These are phyloP conservation scores for Agrilus biguttatus DNA, from an alignment of 2,888 invertebrate species.

Conservation along the genomic window DNA sequence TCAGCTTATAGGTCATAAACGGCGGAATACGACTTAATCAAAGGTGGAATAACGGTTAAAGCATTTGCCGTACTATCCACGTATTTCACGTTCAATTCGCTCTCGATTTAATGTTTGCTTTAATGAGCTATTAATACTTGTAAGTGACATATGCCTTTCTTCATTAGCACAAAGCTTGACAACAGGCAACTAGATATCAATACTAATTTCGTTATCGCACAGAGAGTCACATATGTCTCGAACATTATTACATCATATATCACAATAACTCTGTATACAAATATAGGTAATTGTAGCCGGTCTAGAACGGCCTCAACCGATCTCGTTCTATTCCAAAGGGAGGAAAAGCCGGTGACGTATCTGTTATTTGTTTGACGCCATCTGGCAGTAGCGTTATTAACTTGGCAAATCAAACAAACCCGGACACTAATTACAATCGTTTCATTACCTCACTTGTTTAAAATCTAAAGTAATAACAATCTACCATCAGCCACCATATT, in stretches of 20 bases:
- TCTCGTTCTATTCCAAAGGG: slow-evolving; percentile 11
- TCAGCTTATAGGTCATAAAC: too few species aligned
- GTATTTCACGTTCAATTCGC: too few species aligned
- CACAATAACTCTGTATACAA: slow-evolving; percentile 24
- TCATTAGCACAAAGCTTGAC: slow-evolving; percentile 24
- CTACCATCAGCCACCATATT: neutral
- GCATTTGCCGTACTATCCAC: too few species aligned
- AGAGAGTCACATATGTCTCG: slow-evolving; percentile 31
- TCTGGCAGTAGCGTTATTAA: slow-evolving; percentile 36
- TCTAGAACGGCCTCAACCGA: slow-evolving; percentile 13
- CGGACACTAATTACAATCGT: slow-evolving; percentile 32
- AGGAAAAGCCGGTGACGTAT: slow-evolving; percentile 31
- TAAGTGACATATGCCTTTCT: slow-evolving; percentile 30
- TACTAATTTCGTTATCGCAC: slow-evolving; percentile 32
- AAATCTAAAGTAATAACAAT: slow-evolving; percentile 18
- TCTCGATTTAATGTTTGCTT: too few species aligned
- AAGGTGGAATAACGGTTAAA: too few species aligned
- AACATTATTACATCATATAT: slow-evolving; percentile 35
- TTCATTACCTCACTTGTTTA: slow-evolving; percentile 21
- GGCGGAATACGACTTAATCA: too few species aligned
- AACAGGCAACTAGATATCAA: slow-evolving; percentile 30
- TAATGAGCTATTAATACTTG: neutral
- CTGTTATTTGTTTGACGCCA: slow-evolving; percentile 37
- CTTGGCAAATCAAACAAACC: slow-evolving; percentile 37
- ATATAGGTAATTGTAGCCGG: slow-evolving; percentile 31